Base-by-base conservation (phyloP, 2,888 invertebrate genomes). In the Pachymerium ferrugineum region DNA sequence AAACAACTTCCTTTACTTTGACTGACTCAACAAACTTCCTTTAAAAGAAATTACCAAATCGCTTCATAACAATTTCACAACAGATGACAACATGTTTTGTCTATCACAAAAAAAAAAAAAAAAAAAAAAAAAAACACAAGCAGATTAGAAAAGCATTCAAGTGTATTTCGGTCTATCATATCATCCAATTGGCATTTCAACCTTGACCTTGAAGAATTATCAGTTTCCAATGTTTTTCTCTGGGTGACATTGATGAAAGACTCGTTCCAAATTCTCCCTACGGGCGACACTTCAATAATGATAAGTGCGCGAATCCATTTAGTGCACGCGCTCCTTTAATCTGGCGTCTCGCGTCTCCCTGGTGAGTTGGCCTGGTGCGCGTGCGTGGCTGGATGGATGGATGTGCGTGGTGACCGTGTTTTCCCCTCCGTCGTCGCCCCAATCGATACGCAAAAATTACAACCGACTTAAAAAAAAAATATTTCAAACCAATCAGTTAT, bases 221-320 rank as follows among this genome's bases (percentile, higher is more conserved):
- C n/a, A 47, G n/a, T 38, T 16, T 47, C 16, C 22, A 16, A 16
- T 2, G 6, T 14, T 16, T 47, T 47, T 47, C n/a, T 12, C 1
- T n/a, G 8, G 47, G 47, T 47, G 47, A 47, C 47, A 19, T 47
- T 47, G 47, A 47, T 47, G 47, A 47, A 47, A 47, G 47, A 47
- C 16, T 47, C 47, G 47, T 47, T 47, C 16, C 16, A 47, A 47
- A 47, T 47, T 47, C 47, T 47, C 47, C 47, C 47, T 47, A 47
- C 22, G 47, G 47, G 47, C 68, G n/a, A 28, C 22, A 68, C 68
- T 68, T 68, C 68, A 68, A 68, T 68, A 68, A 68, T 68, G 68
- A 68, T 68, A 68, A 68, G 68, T 68, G 68, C 68, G 68, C 68
- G 68, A 25, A 68, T 68, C 68, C 68, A 68, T 68, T 47, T 68